Conservation (phyloP, 2,888 invertebrate genomes). For the Ophraella communa region DNA sequence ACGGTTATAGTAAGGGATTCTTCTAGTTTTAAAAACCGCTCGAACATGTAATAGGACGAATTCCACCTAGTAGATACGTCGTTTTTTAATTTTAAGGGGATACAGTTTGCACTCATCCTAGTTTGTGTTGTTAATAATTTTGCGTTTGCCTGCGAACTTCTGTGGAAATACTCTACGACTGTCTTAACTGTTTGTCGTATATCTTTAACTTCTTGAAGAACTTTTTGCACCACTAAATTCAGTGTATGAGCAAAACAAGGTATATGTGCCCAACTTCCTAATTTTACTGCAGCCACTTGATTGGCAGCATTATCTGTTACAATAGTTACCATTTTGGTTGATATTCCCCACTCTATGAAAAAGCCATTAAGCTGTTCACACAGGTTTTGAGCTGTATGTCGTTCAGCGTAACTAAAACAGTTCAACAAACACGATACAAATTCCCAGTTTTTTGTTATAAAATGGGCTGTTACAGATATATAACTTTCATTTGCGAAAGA, state of each 20-base stretch:
- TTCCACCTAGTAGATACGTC: neutral
- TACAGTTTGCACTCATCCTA: no score
- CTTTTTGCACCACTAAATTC: neutral
- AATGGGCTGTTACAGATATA: neutral
- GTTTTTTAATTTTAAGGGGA: slow-evolving; percentile 9
- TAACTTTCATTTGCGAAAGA: neutral
- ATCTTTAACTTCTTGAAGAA: neutral
- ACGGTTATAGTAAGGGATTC: slow-evolving; percentile 32
- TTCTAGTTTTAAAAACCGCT: slow-evolving; percentile 15
- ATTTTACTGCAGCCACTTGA: slow-evolving; percentile 9
- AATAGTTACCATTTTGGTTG: neutral
- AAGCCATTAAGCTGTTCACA: neutral
- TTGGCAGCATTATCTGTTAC: slow-evolving; percentile 27
- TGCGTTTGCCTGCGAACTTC: slow-evolving; percentile 23
- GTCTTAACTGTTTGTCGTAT: slow-evolving; percentile 18
- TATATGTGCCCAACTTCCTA: neutral
- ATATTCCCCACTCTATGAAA: slow-evolving; percentile 11
- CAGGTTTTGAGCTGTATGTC: slow-evolving; percentile 3
- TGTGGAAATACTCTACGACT: slow-evolving; percentile 21
- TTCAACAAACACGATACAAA: neutral
- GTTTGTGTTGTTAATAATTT: no score
- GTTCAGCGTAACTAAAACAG: neutral
- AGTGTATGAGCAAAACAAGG: no score
- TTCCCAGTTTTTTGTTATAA: neutral
- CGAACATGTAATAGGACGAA: no score